Evolutionary conservation across 2,888 invertebrate species (phyloP).

Genomic region (Apomyelois bistriatella): DNA sequence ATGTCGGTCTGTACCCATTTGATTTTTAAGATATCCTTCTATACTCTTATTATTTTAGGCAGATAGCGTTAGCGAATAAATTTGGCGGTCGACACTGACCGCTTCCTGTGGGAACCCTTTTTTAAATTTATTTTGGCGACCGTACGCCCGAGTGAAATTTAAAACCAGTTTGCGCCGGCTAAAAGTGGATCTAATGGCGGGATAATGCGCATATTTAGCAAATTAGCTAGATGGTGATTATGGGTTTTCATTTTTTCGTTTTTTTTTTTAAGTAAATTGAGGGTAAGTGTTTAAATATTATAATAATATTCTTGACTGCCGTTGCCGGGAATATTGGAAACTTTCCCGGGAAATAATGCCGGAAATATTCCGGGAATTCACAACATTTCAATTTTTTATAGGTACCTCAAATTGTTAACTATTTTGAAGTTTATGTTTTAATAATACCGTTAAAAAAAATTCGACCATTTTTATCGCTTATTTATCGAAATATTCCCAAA

Average conservation of each 20-base stretch:
- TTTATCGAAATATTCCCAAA: no score
- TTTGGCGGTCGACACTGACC: slow-evolving; percentile 56
- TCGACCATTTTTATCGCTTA: no score
- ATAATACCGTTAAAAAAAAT: no score
- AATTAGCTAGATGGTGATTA: slow-evolving; percentile 2
- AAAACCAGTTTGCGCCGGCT: slow-evolving; percentile 8
- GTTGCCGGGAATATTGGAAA: no score
- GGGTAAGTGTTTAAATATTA: no score
- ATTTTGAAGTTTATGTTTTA: no score
- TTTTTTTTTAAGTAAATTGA: neutral
- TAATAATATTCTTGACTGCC: no score
- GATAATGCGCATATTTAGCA: slow-evolving; percentile 9
- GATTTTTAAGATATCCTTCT: neutral
- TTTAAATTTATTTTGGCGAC: slow-evolving; percentile 36
- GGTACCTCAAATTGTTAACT: no score
- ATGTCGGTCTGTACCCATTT: no score
- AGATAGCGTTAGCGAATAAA: slow-evolving; percentile 48
- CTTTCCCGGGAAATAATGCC: no score
- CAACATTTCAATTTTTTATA: no score
- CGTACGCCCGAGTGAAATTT: slow-evolving; percentile 13
- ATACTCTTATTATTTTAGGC: neutral
- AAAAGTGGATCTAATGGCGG: slow-evolving; percentile 7
- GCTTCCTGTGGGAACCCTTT: slow-evolving; percentile 43
- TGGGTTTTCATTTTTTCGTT: neutral
- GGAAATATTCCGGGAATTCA: no score